Percentiles rank a stretch among this genome's conserved stretches.
Conservation (phyloP, 2,888 invertebrate species). For the Zaprionus lineosus region DNA sequence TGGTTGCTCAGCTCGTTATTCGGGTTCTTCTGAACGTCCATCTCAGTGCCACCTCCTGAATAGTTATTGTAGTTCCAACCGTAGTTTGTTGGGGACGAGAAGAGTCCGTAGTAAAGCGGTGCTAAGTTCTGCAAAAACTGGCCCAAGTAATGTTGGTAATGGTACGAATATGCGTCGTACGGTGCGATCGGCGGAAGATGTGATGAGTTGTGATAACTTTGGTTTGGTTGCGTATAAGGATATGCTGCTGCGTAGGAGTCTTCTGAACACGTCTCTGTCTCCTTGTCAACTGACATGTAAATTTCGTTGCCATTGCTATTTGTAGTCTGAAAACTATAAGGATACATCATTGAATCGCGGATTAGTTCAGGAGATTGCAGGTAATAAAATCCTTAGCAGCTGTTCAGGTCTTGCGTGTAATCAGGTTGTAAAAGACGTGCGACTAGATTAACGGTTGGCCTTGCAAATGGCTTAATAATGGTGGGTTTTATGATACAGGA, state of each 20-base stretch:
- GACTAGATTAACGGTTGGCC: conserved; percentile 1
- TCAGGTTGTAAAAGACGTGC: too few species aligned
- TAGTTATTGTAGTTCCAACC: not conserved
- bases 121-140: conserved; percentile 1
- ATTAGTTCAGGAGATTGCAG: conserved; percentile 24
- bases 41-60: not conserved
- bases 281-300: conserved; percentile 15
- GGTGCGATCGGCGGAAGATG: not conserved
- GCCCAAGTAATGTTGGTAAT: conserved; percentile 2
- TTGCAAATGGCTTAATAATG: not conserved
- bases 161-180: not conserved
- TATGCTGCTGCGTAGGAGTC: not conserved
- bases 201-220: too few species aligned
- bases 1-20: conserved; percentile 47
- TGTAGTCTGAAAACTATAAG: conserved; percentile 14
- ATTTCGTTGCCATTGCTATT: not conserved
- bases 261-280: not conserved
- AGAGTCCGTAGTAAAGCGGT: not conserved
- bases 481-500: conserved; percentile 34
- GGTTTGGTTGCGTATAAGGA: not conserved
- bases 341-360: conserved; percentile 4
- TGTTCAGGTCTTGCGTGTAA: conserved; percentile 5
- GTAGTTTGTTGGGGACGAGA: not conserved
- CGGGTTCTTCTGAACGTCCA: conserved; percentile 55
- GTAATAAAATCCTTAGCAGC: conserved; percentile 19